Evolutionary conservation across 2,888 invertebrate genomes (phyloP).

Genomic region (Tanytarsus gracilentus): DNA sequence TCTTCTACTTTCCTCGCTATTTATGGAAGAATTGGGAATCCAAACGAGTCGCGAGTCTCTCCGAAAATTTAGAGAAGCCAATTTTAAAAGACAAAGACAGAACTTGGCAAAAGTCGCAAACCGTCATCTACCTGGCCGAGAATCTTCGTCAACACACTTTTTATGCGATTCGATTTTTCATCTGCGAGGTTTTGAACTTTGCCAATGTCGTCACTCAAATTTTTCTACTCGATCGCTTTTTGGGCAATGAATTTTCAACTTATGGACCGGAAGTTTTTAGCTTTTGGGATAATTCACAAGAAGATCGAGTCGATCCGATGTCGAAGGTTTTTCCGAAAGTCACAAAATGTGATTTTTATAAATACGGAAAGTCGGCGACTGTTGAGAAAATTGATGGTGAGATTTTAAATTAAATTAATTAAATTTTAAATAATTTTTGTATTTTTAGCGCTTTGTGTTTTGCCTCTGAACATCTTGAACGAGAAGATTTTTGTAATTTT

Average conservation of each 20-base stretch:
- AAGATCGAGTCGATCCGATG: conserved; percentile 76
- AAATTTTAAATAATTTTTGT: not conserved
- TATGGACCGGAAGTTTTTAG: conserved; percentile 85
- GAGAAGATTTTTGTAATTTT: conserved; percentile 91
- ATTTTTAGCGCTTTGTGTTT: conserved; percentile 51
- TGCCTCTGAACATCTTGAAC: conserved; percentile 87
- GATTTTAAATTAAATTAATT: not conserved
- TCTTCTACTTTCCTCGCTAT: conserved; percentile 85
- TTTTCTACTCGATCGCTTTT: conserved; percentile 84
- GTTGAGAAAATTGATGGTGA: conserved; percentile 77
- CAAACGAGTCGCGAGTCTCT: conserved; percentile 82
- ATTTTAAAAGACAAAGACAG: conserved; percentile 76
- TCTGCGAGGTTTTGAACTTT: conserved; percentile 82
- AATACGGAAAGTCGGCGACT: conserved; percentile 87
- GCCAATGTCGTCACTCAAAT: conserved; percentile 85
- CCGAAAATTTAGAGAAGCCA: conserved; percentile 78
- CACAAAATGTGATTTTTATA: conserved; percentile 91
- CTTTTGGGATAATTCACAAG: no score
- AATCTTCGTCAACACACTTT: conserved; percentile 81
- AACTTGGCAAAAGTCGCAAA: conserved; percentile 66
- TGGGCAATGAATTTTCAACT: conserved; percentile 84
- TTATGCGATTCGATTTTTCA: conserved; percentile 80
- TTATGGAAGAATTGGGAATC: conserved; percentile 93
- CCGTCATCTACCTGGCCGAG: conserved; percentile 70
- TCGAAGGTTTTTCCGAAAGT: conserved; percentile 81